Evolutionary conservation across 2,888 invertebrate genomes (phyloP), one percentile per base, ranked within the genome.

Genomic region (Lordiphosa andalusiaca): DNA sequence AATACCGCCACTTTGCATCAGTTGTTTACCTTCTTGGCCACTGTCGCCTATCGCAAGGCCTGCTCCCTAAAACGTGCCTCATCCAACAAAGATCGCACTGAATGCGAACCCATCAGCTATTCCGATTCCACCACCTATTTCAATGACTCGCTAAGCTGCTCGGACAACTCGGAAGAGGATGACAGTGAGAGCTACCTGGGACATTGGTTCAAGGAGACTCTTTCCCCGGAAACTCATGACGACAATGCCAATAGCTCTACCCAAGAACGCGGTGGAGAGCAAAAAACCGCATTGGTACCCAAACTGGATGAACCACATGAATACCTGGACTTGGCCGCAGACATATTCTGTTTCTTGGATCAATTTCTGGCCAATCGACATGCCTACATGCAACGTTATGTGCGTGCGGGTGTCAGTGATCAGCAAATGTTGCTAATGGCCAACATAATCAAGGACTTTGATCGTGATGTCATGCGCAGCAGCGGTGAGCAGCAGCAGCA

Each of bases 61-160:
- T 96, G 95, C 66, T 94, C 95, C 54, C 89, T 96, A 74, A 96
- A 95, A 88, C 92, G 96, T 56, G 92, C 92, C 1, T 94, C 94
- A 10, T 30, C 30, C 87, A 94, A 95, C 80, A 95, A 95, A 90
- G 91, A 92, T 82, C 91, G 91, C 56, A 95, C 95, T 60, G 93
- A 95, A 38, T 96, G 94, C 41, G 97, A 97, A 87, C 95, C 95
- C 46, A 93, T 94, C 61, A 94, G 94, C 87, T 94, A 94, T 69
- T 97, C 97, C 4, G 98, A 97, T 90, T 97, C 97, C 7, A 97
- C 97, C 46, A 97, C 97, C n/a, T 98, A 96, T 90, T 97, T 97
- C 89, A 97, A 97, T 90, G 97, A 98, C 90, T 95, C 97, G 90
- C 92, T 95, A 56, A 95, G 97, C 84, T 96, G 96, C 88, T 96